Evolutionary conservation across 2,797 vertebrate genomes (phyloP).

Genomic region (Gila robusta): DNA sequence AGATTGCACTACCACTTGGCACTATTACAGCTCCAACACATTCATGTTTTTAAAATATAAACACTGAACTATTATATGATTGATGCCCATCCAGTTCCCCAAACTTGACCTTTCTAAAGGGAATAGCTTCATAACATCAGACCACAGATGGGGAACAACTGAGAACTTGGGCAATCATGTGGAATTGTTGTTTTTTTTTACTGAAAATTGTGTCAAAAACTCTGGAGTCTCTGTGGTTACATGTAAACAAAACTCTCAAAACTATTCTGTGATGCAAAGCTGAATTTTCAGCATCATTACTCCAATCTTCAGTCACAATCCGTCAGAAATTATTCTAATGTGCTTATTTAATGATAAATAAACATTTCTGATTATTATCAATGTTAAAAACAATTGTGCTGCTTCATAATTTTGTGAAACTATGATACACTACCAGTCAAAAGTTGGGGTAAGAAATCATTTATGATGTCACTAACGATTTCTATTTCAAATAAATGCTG

Average conservation of each 20-base stretch:
- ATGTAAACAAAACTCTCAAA: neutral
- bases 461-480: too few relatives aligned
- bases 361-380: neutral
- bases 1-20: neutral
- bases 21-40: neutral
- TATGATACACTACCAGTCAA: neutral
- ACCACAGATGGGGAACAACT: constrained; percentile 9
- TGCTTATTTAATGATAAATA: neutral
- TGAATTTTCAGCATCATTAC: neutral
- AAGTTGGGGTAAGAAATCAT: neutral
- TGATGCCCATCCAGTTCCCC: constrained; percentile 18
- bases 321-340: neutral
- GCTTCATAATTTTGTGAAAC: neutral
- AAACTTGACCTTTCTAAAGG: constrained; percentile 33
- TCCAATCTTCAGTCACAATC: neutral
- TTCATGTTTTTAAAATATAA: neutral
- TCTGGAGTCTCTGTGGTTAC: neutral
- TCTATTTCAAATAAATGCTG: too few relatives aligned
- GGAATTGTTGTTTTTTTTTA: neutral
- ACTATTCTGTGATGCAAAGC: neutral
- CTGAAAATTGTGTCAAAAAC: neutral
- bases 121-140: constrained; percentile 23
- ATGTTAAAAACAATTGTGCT: neutral
- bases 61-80: neutral
- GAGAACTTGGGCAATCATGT: constrained; percentile 41